phyloP scores from a whole-genome alignment of 2,888 invertebrate species.

The Heliconius cydno region DNA sequence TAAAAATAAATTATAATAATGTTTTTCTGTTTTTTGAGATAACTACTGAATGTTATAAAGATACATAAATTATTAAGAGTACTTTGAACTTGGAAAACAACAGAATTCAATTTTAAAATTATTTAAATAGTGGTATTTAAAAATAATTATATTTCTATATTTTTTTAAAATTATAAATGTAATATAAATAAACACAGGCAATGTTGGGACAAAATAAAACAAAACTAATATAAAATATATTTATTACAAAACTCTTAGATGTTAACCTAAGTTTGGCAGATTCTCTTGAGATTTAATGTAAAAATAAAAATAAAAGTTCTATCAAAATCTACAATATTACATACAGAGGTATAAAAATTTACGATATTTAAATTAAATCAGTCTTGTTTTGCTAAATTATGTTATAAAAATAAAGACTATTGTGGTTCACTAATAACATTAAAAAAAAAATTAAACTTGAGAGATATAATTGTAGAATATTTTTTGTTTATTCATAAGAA shows the following conservation, averaged over 20 bases:
- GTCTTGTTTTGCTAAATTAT: not conserved
- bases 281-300: not conserved
- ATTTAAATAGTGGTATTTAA: not conserved
- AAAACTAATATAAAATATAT: conserved; percentile 3
- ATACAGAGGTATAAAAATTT: not conserved
- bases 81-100: not conserved
- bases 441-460: not conserved
- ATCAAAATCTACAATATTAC: not conserved
- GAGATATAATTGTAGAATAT: no score
- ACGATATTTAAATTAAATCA: conserved; percentile 4
- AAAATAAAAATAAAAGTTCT: not conserved
- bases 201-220: not conserved
- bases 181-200: not conserved
- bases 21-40: not conserved
- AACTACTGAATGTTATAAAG: not conserved
- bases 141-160: no score
- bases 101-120: not conserved
- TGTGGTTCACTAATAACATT: not conserved
- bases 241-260: conserved; percentile 11
- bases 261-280: conserved; percentile 5
- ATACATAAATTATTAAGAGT: not conserved
- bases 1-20: not conserved
- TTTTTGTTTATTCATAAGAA: no score
- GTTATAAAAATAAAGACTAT: not conserved
- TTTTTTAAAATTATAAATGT: no score